phyloP scores from a whole-genome alignment of 1,140 invertebrate species.

The Diabrotica undecimpunctata region DNA sequence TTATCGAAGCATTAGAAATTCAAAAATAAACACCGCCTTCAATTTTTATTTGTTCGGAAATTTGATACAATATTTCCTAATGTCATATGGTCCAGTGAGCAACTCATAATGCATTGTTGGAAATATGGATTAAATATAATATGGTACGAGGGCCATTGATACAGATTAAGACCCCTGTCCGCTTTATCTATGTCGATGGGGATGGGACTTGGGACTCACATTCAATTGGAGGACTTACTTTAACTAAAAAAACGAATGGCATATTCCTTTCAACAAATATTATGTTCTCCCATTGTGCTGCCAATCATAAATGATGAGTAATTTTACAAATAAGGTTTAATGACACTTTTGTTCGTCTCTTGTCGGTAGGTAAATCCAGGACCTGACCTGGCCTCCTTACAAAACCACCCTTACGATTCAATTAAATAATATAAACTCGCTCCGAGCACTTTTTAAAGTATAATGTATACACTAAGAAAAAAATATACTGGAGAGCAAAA shows the following conservation, averaged over 20 bases:
- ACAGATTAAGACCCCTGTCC: conserved; percentile 34
- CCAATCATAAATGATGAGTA: conserved; percentile 29
- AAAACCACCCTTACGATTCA: too few relatives aligned
- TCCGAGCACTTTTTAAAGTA: too few relatives aligned
- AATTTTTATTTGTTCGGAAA: conserved; percentile 29
- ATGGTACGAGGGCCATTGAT: conserved; percentile 33
- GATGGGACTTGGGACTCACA: conserved; percentile 21
- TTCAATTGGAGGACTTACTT: conserved; percentile 19
- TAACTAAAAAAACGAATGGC: conserved; percentile 20
- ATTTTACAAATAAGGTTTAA: conserved; percentile 20
- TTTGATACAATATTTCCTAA: conserved; percentile 34
- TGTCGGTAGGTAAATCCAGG: conserved; percentile 11
- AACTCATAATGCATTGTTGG: conserved; percentile 28
- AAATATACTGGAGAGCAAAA: too few relatives aligned
- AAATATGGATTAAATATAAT: conserved; percentile 30
- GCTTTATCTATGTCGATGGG: conserved; percentile 28
- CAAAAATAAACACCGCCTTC: conserved; percentile 16
- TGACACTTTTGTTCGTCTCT: conserved; percentile 23
- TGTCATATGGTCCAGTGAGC: conserved; percentile 32
- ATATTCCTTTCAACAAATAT: conserved; percentile 30
- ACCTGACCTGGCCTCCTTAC: background rate
- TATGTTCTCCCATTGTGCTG: conserved; percentile 32
- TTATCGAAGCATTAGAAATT: conserved; percentile 22
- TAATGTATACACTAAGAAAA: too few relatives aligned
- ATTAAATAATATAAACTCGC: too few relatives aligned